Evolutionary conservation across 2,113 vertebrate species (phyloP), one percentile per base, ranked within the genome.

Genomic region (Neolamprologus kungweensis): DNA sequence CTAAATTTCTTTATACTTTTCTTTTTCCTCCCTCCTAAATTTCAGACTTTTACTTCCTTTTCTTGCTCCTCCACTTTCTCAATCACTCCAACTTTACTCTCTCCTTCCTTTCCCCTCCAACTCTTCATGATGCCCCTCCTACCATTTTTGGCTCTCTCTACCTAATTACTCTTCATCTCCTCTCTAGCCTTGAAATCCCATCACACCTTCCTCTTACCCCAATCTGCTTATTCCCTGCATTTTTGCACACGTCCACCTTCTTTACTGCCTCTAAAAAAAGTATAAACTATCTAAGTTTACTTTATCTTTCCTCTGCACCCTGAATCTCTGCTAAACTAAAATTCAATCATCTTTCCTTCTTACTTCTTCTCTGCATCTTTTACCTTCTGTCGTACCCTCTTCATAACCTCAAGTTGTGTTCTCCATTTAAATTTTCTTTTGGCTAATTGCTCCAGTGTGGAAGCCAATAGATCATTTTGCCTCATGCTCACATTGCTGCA

Each of bases 381-480:
- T 78, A 37, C 57, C 47, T 4, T 75, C 28, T 21, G 35, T 37
- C 40, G 12, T 51, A 31, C 23, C 54, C 45, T 84, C 65, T 82
- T 55, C 6, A 23, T 81, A 81, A 58, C 73, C 23, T 73, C 53
- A 16, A 9, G 4, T 81, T 86, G 45, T 51, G 2, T 80, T 58
- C 83, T 81, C 83, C 82, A 86, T 81, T 85, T 84, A 68, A 82
- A 85, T 80, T 93, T 90, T 91, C 58, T 81, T 88, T 85, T 85
- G 86, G 80, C 88, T 95, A 94, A 94, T 94, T 94, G 87, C 92
- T 89, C 82, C 17, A 9, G 4, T 54, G 90, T 87, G 85, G 84
- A 58, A 89, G 82, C 92, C 82, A 90, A 91, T 94, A 94, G 91
- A 93, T 94, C 94, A 96, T 94, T 90, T 91, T 87, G 87, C 73